A percentile compares a stretch with the other conserved stretches of the same genome.
These are phyloP conservation scores for Bombus consobrinus DNA, from an alignment of 1,140 invertebrate species.

Conservation along the genomic window DNA sequence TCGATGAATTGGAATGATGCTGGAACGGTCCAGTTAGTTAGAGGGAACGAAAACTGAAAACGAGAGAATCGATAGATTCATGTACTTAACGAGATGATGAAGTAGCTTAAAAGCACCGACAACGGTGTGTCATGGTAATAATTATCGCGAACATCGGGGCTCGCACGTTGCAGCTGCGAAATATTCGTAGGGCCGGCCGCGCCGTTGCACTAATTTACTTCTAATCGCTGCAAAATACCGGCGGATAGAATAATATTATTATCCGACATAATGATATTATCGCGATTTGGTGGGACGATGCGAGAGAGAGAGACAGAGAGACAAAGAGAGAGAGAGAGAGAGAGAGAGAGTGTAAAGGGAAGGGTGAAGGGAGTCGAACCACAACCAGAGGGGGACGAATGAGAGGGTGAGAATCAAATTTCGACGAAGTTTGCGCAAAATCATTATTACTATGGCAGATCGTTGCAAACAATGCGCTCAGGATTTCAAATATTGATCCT, in stretches of 20 bases:
- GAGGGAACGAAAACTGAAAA: background rate
- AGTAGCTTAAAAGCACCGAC: constrained; percentile 32
- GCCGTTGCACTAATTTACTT: constrained; percentile 41
- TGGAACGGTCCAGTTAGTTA: background rate
- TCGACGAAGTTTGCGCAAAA: constrained; percentile 43
- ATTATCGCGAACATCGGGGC: constrained; percentile 19
- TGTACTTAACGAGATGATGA: constrained; percentile 27
- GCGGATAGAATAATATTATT: constrained; percentile 55
- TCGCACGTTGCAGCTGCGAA: constrained; percentile 1
- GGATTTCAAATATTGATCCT: constrained; percentile 56
- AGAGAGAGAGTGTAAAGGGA: background rate
- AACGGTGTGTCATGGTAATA: constrained; percentile 23
- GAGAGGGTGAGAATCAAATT: constrained; percentile 29
- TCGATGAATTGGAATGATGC: background rate
- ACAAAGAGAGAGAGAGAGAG: too few species aligned
- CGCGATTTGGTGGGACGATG: constrained; percentile 20
- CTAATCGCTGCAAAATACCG: constrained; percentile 52
- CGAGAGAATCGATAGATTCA: constrained; percentile 32
- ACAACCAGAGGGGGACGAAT: background rate
- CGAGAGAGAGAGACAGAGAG: background rate
- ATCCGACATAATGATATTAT: constrained; percentile 51
- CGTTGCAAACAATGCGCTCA: constrained; percentile 53
- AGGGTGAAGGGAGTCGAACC: background rate
- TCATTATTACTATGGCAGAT: constrained; percentile 53
- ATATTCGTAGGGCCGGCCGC: constrained; percentile 3